Evolutionary conservation across 2,888 invertebrate species (phyloP).

Genomic region (Tetragonula carbonaria): DNA sequence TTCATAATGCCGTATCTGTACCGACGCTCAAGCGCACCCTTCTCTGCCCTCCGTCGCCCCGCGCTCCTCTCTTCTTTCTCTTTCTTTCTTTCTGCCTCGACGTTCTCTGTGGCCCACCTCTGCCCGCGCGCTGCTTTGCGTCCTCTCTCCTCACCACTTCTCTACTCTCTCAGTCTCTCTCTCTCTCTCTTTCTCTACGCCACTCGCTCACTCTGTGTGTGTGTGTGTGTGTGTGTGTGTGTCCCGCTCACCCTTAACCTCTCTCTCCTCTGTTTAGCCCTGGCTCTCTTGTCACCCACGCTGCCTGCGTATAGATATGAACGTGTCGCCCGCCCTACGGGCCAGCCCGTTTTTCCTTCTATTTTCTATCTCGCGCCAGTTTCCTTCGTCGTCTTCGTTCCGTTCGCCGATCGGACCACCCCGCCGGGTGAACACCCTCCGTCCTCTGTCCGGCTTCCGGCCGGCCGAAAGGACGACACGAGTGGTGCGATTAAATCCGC

Average conservation of each 20-base stretch:
- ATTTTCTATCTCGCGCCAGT: conserved; percentile 30
- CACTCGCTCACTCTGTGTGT: too few species aligned
- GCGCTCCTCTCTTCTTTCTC: conserved; percentile 23
- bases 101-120: conserved; percentile 39
- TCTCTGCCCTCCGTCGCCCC: conserved; percentile 32
- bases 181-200: background rate
- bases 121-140: background rate
- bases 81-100: conserved; percentile 6
- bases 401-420: background rate
- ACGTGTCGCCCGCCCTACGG: conserved; percentile 57
- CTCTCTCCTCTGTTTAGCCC: conserved; percentile 49
- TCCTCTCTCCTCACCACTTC: background rate
- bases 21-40: conserved; percentile 80
- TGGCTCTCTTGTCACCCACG: conserved; percentile 60
- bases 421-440: background rate
- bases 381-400: background rate
- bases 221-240: background rate
- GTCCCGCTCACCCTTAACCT: conserved; percentile 60
- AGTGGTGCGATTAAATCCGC: conserved; percentile 78
- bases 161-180: background rate
- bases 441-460: background rate
- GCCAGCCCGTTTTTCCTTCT: conserved; percentile 38
- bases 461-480: conserved; percentile 44
- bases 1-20: conserved; percentile 84
- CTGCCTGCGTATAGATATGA: conserved; percentile 60